These are phyloP conservation scores for Cotesia congregata DNA, from an alignment of 2,888 invertebrate genomes.

Conservation along the genomic window DNA sequence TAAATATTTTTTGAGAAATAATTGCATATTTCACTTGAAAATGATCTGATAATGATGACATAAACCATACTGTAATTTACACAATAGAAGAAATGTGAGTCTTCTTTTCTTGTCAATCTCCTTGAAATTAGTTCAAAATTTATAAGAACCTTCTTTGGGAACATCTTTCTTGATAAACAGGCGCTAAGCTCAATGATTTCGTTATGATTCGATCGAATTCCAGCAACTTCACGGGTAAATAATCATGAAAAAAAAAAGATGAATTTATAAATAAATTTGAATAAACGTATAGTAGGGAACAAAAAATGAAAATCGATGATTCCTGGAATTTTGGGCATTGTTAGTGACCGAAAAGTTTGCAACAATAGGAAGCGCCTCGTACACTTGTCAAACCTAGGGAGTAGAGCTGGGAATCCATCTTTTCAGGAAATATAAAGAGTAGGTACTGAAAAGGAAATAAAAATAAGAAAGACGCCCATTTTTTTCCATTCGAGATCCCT, in stretches of 20 bases:
- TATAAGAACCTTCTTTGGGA: too few species aligned
- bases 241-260: neutral
- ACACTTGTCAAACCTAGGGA: slow-evolving; percentile 39
- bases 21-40: too few species aligned
- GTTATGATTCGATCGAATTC: neutral
- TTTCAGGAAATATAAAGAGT: slow-evolving; percentile 42
- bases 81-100: slow-evolving; percentile 25
- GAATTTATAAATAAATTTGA: neutral
- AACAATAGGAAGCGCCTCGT: slow-evolving; percentile 38
- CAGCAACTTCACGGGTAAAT: neutral
- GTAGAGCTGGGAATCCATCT: slow-evolving; percentile 40
- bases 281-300: neutral
- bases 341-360: slow-evolving; percentile 30
- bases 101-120: slow-evolving; percentile 38
- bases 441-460: slow-evolving; percentile 32
- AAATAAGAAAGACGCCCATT: slow-evolving; percentile 27
- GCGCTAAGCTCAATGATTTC: neutral
- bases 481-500: slow-evolving; percentile 35
- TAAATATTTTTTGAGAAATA: too few species aligned
- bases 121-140: slow-evolving; percentile 39
- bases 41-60: too few species aligned
- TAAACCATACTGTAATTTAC: too few species aligned
- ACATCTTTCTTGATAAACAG: too few species aligned
- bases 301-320: neutral
- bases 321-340: slow-evolving; percentile 30